phyloP scores from a whole-genome alignment of 2,113 vertebrate species.

The Brachyistius frenatus region DNA sequence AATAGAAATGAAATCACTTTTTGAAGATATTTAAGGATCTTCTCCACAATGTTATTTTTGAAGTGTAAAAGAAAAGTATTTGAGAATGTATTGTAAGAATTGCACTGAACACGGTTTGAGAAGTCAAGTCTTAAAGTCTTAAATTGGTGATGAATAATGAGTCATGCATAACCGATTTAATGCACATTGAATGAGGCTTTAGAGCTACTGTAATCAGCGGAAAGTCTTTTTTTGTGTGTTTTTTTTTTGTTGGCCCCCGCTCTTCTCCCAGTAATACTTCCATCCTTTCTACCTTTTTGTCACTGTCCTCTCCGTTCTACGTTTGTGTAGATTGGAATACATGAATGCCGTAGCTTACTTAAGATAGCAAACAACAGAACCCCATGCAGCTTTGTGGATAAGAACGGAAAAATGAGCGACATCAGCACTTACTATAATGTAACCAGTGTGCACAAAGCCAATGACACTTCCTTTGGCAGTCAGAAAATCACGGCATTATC shows the following conservation, averaged over 20 bases:
- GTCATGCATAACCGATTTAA: conserved; percentile 6
- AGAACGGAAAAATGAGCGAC: conserved; percentile 54
- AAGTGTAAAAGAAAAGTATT: neutral
- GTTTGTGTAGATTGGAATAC: conserved; percentile 50
- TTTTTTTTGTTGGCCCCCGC: conserved; percentile 11
- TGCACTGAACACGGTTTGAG: neutral
- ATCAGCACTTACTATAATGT: conserved; percentile 67
- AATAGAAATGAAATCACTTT: neutral
- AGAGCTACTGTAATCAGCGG: conserved; percentile 45
- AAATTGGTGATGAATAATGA: conserved; percentile 20
- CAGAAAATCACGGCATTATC: conserved; percentile 54
- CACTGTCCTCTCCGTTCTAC: conserved; percentile 23
- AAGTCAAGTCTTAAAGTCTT: conserved; percentile 15
- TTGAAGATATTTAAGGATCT: neutral
- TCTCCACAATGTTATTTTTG: neutral
- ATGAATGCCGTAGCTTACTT: conserved; percentile 22
- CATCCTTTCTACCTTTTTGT: conserved; percentile 25
- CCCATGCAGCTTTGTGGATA: conserved; percentile 31
- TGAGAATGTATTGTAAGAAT: neutral
- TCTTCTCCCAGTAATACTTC: conserved; percentile 27
- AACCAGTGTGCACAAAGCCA: conserved; percentile 55
- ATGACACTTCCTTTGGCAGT: conserved; percentile 58
- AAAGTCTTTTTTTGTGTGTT: conserved; percentile 15
- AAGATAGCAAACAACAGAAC: conserved; percentile 49
- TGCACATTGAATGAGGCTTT: conserved; percentile 22